Evolutionary conservation across 1,140 invertebrate species (phyloP), one percentile per base, ranked within the genome.

Genomic region (Drosophila bocki): DNA sequence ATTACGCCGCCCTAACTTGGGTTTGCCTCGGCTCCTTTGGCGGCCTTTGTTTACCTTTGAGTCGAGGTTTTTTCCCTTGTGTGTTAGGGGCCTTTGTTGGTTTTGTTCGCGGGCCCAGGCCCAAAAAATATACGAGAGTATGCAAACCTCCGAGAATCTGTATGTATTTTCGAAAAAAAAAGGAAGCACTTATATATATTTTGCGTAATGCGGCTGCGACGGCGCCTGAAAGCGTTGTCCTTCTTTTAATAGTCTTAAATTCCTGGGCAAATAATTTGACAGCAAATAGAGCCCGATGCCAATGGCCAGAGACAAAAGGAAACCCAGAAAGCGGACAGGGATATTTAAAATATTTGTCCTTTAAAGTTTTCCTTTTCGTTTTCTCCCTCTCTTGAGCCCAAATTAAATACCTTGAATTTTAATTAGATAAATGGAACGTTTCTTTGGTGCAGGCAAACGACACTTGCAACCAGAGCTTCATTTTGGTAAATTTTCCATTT

Each of bases 181-280:
- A 54, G 7, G 26, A 70, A 54, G 42, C 32, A 56, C 35, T 56
- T 15, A 60, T 41, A 65, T 65, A 70, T 48, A 42, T 65, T 86
- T 82, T 87, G 79, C 79, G 60, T 86, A 86, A 85, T 78, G 79
- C 82, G 26, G 26, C 26, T 5, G 26, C 26, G 65, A 83, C 60
- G 69, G 62, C 64, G 76, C 68, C 58, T 48, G 45, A 75, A 81
- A 78, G 68, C 70, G 64, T 68, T 82, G 78, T 78, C 75, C 82
- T 67, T 29, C 48, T 75, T 75, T 75, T 75, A 78, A 85, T 75
- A 86, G 82, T 85, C 82, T 85, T 82, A 78, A 86, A 82, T 85
- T 85, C 83, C 82, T 62, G 75, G 39, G 59, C 79, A 85, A 85
- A 85, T 82, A 85, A 85, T 87, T 85, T 75, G 83, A 82, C 79